Percentiles rank a stretch among this genome's conserved stretches.
Evolutionary conservation across 2,113 vertebrate genomes (phyloP).

Genomic region (Alces alces): DNA sequence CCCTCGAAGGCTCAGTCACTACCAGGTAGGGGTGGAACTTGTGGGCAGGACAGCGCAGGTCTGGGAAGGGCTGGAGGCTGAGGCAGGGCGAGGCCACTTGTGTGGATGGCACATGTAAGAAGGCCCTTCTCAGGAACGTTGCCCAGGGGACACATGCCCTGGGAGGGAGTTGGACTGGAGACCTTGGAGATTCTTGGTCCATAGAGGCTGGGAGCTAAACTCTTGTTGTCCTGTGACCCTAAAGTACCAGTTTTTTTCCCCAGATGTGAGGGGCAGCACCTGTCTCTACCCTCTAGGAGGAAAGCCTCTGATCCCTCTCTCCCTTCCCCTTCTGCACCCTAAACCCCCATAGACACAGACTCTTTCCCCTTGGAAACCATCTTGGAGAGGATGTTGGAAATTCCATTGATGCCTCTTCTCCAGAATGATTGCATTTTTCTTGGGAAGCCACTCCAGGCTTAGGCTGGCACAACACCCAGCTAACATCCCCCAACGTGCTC

Average conservation of each 20-base stretch:
- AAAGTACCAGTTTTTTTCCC: neutral
- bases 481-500: neutral
- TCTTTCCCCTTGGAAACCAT: neutral
- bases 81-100: neutral
- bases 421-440: conserved; percentile 30
- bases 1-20: neutral
- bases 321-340: neutral
- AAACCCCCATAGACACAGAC: neutral
- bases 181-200: neutral
- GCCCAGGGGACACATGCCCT: neutral
- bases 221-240: neutral
- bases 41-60: neutral
- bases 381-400: neutral
- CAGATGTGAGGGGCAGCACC: neutral
- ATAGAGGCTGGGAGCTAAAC: neutral
- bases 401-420: neutral
- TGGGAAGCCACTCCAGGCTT: neutral
- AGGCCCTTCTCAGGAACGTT: neutral
- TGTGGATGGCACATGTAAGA: neutral
- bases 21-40: neutral
- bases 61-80: neutral
- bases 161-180: neutral
- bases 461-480: neutral
- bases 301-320: neutral
- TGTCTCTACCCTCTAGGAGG: neutral